phyloP scores from a whole-genome alignment of 1,140 invertebrate species.

The Brachionus manjavacas region DNA sequence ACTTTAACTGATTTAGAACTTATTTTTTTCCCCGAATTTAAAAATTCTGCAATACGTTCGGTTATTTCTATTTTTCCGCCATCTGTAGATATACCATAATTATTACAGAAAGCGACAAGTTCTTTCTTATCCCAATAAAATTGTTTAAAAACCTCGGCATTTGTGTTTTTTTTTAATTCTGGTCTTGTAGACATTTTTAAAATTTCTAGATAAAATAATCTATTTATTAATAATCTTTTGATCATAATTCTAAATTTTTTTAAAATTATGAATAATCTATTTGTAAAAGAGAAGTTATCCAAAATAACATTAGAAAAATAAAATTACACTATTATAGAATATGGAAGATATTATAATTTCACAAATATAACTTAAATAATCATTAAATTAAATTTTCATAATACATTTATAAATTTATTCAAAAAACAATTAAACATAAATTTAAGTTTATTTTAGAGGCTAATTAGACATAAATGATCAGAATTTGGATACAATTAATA shows the following conservation, averaged over 20 bases:
- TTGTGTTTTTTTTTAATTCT: neutral
- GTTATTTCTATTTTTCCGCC: slow-evolving; percentile 3
- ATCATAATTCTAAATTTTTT: neutral
- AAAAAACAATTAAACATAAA: no score
- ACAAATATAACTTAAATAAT: neutral
- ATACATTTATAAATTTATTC: no score
- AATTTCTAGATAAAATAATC: neutral
- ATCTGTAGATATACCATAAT: neutral
- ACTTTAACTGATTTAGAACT: neutral
- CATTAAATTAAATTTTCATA: neutral
- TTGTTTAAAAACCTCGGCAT: neutral
- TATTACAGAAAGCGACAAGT: neutral
- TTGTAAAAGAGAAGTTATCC: neutral
- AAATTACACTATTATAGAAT: neutral
- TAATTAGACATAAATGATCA: neutral
- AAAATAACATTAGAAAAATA: neutral
- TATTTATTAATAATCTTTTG: neutral
- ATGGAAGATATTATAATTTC: neutral
- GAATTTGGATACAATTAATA: no score
- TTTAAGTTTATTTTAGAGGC: neutral
- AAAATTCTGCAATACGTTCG: neutral
- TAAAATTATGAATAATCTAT: neutral
- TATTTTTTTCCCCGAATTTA: neutral
- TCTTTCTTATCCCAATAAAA: slow-evolving; percentile 16
- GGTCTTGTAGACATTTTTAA: neutral